phyloP scores from a whole-genome alignment of 2,797 vertebrate genomes.

The Crypturellus tataupa region DNA sequence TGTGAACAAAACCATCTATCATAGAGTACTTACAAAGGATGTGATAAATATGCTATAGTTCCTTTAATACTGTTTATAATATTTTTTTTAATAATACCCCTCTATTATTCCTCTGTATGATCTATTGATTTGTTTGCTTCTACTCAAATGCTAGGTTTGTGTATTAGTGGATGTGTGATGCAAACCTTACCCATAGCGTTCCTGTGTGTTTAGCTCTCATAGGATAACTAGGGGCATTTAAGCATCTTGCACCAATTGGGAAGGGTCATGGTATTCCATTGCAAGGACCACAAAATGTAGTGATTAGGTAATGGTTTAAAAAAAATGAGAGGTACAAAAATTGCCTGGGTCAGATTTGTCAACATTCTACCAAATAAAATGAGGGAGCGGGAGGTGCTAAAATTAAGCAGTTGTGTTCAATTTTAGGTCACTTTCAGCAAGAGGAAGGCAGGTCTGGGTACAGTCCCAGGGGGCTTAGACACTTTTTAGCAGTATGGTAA shows the following conservation, averaged over 20 bases:
- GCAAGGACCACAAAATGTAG: neutral
- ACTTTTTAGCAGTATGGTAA: neutral
- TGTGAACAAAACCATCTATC: neutral
- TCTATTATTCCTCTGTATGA: neutral
- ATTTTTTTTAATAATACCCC: neutral
- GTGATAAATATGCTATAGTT: neutral
- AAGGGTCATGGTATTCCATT: neutral
- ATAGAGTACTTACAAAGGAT: neutral
- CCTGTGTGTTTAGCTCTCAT: neutral
- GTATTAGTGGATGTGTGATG: neutral
- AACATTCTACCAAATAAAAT: neutral
- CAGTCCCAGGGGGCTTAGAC: neutral
- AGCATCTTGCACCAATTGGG: neutral
- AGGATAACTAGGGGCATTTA: neutral
- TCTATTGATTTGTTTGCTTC: neutral
- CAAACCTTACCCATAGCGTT: neutral
- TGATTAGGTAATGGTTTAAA: neutral
- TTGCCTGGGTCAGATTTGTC: neutral
- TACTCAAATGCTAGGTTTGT: neutral
- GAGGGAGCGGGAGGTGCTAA: accelerated
- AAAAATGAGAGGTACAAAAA: neutral
- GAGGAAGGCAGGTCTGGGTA: neutral
- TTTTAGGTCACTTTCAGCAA: neutral
- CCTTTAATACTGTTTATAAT: neutral
- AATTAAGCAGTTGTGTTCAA: neutral